Evolutionary conservation across 2,888 invertebrate genomes (phyloP), one percentile per base, ranked within the genome.

Genomic region (Falcaria lacertinaria): DNA sequence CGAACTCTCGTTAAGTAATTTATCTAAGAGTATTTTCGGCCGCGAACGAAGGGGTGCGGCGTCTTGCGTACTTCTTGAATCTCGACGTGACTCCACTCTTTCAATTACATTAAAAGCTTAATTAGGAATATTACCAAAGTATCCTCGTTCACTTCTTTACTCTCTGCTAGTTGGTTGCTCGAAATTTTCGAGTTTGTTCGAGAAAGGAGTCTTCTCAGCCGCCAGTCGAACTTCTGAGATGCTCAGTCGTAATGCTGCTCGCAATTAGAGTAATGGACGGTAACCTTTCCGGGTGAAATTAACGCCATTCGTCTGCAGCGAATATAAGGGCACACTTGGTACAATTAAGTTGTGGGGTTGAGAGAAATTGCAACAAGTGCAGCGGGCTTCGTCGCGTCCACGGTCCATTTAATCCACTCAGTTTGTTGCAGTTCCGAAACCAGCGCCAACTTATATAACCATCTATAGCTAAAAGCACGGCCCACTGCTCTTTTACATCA

Each of bases 51-150:
- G 73, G 74, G 77, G 72, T 74, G 69, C 57, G 62, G 59, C 54
- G 61, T 54, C 60, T 72, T 63, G 59, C 54, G 64, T 62, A 62
- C 66, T 65, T 64, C 68, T 74, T 69, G 68, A 74, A 75, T 75
- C 69, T 66, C 74, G 74, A 80, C 77, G 74, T 80, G 79, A 84
- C 83, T 80, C 78, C 70, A 76, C 76, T 81, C 74, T 79, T 85
- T 82, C 80, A 87, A 88, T 89, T 89, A 86, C 81, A 81, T 87
- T 87, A 86, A 87, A 82, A 86, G 84, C 83, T 84, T 84, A 87
- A 87, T 89, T 86, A 87, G 80, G 80, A 80, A 83, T 85, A 87
- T 87, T 83, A 84, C 76, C 72, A 61, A 80, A 82, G 76, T 78
- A 72, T 80, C 78, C 73, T 79, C 77, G 74, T 77, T 78, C 74